phyloP scores from a whole-genome alignment of 1,140 invertebrate genomes.

The Gryllus bimaculatus region DNA sequence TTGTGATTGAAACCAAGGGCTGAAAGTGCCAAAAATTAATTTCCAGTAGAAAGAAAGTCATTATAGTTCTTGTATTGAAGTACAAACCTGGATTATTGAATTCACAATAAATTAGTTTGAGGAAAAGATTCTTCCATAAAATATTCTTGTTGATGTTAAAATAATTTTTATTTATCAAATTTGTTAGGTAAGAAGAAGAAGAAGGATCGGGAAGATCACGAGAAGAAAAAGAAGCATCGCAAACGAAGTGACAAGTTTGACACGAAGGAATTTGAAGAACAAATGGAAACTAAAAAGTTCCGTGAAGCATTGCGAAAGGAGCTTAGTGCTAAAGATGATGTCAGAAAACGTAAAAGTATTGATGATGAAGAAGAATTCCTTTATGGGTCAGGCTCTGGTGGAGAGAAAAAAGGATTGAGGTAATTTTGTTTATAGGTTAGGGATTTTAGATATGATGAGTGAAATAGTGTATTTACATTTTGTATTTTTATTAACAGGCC shows the following conservation, averaged over 20 bases:
- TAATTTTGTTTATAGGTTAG: constrained; percentile 2
- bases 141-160: constrained; percentile 13
- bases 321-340: constrained; percentile 26
- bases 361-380: constrained; percentile 27
- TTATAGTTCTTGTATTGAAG: not conserved
- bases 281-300: constrained; percentile 50
- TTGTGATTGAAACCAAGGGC: too few species aligned
- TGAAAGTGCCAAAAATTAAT: too few species aligned
- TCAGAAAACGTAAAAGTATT: constrained; percentile 21
- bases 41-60: too few species aligned
- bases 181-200: constrained; percentile 44
- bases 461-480: not conserved
- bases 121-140: not conserved
- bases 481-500: constrained; percentile 22
- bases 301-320: constrained; percentile 54
- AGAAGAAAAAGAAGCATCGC: constrained; percentile 43
- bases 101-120: not conserved
- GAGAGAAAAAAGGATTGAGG: constrained; percentile 24
- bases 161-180: too few species aligned
- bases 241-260: constrained; percentile 22
- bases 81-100: not conserved
- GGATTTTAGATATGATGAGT: not conserved
- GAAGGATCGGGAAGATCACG: constrained; percentile 53
- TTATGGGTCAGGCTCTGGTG: constrained; percentile 19
- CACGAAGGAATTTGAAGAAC: constrained; percentile 43